phyloP scores from a whole-genome alignment of 2,113 vertebrate genomes.

The Laticauda colubrina region DNA sequence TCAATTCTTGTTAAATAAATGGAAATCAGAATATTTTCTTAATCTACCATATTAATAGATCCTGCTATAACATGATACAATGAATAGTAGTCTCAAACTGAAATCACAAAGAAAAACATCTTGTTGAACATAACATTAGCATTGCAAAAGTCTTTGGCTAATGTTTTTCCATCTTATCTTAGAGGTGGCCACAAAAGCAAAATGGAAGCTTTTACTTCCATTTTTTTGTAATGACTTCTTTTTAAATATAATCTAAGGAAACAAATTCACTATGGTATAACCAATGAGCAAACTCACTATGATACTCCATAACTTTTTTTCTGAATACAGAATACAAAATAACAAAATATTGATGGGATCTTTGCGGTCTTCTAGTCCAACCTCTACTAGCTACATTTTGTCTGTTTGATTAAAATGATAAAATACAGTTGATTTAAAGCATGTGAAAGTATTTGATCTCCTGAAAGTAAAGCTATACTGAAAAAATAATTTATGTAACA shows the following conservation, averaged over 20 bases:
- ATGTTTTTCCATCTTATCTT: neutral
- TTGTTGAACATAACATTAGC: neutral
- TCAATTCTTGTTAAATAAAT: neutral
- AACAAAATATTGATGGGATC: neutral
- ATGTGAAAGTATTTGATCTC: neutral
- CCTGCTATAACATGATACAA: neutral
- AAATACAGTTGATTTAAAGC: neutral
- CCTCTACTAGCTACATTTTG: neutral
- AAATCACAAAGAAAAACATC: neutral
- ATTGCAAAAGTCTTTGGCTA: neutral
- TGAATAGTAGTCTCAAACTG: neutral
- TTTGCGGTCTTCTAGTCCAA: neutral
- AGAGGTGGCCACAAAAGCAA: neutral
- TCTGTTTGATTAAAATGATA: neutral
- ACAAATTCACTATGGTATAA: neutral
- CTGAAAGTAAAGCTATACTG: neutral
- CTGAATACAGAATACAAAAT: neutral
- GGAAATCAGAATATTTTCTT: neutral
- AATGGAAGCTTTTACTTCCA: neutral
- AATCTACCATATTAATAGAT: neutral
- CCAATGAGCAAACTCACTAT: neutral
- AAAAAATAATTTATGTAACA: neutral
- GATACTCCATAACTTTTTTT: neutral
- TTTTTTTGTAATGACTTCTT: neutral
- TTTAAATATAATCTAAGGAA: neutral